A percentile compares a stretch with the other conserved stretches of the same genome.
Conservation (phyloP, 1,140 invertebrate genomes). For the Leptopilina boulardi region DNA sequence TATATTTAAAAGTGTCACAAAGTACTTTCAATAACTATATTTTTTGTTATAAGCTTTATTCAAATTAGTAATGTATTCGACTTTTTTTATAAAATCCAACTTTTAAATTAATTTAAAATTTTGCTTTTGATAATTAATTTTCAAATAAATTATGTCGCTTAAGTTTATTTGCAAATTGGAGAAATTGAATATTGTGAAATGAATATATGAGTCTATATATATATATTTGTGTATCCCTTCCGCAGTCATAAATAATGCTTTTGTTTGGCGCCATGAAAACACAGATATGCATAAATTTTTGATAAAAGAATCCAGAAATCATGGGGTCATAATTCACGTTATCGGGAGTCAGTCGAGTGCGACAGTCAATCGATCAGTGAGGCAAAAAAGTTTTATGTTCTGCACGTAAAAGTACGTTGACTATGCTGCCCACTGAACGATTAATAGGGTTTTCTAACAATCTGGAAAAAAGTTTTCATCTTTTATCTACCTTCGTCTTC, state of each 20-base stretch:
- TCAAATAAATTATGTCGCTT: neutral
- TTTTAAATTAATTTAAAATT: too few species aligned
- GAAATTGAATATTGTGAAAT: neutral
- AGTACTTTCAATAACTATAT: too few species aligned
- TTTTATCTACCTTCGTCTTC: neutral
- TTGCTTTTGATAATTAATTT: too few species aligned
- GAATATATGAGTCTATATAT: too few species aligned
- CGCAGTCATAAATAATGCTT: constrained; percentile 4
- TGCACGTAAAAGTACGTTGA: neutral
- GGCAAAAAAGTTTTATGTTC: constrained; percentile 22
- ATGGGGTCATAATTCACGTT: constrained; percentile 16
- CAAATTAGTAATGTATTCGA: too few species aligned
- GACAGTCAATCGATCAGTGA: constrained; percentile 14
- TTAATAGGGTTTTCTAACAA: constrained; percentile 14
- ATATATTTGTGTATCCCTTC: neutral
- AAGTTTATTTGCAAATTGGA: neutral
- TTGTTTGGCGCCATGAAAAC: neutral
- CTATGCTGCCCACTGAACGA: neutral
- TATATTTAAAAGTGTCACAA: too few species aligned
- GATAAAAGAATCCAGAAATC: constrained; percentile 9
- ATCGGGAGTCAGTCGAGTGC: constrained; percentile 1
- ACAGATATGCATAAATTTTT: constrained; percentile 7
- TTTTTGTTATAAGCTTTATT: too few species aligned
- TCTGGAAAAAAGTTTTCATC: constrained; percentile 15
- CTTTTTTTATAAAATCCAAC: too few species aligned